Conservation (phyloP, 2,113 vertebrate species). For the Callithrix jacchus region DNA sequence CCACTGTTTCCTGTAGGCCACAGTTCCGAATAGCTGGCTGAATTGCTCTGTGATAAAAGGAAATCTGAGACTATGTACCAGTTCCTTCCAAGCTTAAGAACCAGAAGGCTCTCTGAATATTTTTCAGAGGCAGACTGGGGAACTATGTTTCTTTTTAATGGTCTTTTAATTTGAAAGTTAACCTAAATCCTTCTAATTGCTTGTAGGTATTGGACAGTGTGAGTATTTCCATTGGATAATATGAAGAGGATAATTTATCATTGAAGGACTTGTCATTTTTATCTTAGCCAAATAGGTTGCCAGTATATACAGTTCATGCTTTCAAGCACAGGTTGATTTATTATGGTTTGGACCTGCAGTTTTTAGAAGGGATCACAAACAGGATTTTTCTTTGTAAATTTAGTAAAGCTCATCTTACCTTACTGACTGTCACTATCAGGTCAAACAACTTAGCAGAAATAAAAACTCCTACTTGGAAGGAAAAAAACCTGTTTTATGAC, state of each 20-base stretch:
- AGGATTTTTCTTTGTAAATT: conserved; percentile 26
- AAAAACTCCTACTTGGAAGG: conserved; percentile 9
- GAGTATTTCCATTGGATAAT: conserved; percentile 58
- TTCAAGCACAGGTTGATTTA: conserved; percentile 47
- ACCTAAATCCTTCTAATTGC: conserved; percentile 56
- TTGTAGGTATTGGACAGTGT: conserved; percentile 58
- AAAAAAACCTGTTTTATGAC: background rate
- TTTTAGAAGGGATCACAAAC: conserved; percentile 60
- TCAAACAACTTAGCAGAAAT: conserved; percentile 35
- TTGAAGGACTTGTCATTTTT: conserved; percentile 49
- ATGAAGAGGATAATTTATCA: conserved; percentile 63
- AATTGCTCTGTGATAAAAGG: conserved; percentile 50
- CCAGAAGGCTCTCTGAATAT: conserved; percentile 35
- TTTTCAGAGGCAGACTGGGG: conserved; percentile 41
- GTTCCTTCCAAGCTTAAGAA: conserved; percentile 44
- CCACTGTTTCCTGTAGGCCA: background rate
- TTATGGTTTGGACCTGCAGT: conserved; percentile 48
- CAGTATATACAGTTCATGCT: conserved; percentile 44
- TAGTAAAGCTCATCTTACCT: background rate
- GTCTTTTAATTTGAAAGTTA: conserved; percentile 68
- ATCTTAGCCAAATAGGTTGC: conserved; percentile 41
- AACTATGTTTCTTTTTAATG: conserved; percentile 43
- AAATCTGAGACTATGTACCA: conserved; percentile 28
- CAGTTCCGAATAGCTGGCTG: background rate
- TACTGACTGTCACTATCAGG: background rate